phyloP scores from a whole-genome alignment of 1,140 invertebrate species.

The Tetramorium simillimum region DNA sequence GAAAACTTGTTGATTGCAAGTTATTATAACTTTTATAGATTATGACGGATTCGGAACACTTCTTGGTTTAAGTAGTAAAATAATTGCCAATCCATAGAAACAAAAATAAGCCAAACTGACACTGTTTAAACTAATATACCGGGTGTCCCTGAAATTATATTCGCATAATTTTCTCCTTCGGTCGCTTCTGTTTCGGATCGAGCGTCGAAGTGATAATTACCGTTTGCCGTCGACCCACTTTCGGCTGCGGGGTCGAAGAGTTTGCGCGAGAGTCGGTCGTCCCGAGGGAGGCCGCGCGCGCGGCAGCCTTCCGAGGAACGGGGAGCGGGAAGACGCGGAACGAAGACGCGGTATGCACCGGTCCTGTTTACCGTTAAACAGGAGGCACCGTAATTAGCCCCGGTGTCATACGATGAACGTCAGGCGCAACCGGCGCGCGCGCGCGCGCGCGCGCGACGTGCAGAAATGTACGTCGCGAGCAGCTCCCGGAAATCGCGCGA shows the following conservation, averaged over 20 bases:
- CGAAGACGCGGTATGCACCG: not conserved
- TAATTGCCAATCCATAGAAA: too few species aligned
- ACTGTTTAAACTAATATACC: too few species aligned
- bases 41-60: too few species aligned
- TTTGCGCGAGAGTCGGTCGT: constrained; percentile 17
- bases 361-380: constrained; percentile 50
- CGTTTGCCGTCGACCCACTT: constrained; percentile 51
- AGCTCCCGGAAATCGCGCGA: not conserved
- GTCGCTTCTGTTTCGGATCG: not conserved
- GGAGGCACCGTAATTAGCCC: constrained; percentile 48
- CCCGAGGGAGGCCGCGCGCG: not conserved
- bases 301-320: not conserved
- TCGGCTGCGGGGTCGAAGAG: constrained; percentile 30
- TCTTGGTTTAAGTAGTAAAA: too few species aligned
- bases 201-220: constrained; percentile 38
- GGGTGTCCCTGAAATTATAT: not conserved
- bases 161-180: not conserved
- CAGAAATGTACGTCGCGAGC: constrained; percentile 46
- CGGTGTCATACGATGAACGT: constrained; percentile 42
- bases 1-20: too few species aligned
- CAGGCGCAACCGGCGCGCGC: constrained; percentile 28
- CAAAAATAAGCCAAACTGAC: too few species aligned
- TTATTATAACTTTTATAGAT: too few species aligned
- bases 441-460: constrained; percentile 6
- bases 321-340: not conserved